A percentile compares a stretch with the other conserved stretches of the same genome.
Conservation (phyloP, 2,113 vertebrate species). For the Pholis gunnellus region DNA sequence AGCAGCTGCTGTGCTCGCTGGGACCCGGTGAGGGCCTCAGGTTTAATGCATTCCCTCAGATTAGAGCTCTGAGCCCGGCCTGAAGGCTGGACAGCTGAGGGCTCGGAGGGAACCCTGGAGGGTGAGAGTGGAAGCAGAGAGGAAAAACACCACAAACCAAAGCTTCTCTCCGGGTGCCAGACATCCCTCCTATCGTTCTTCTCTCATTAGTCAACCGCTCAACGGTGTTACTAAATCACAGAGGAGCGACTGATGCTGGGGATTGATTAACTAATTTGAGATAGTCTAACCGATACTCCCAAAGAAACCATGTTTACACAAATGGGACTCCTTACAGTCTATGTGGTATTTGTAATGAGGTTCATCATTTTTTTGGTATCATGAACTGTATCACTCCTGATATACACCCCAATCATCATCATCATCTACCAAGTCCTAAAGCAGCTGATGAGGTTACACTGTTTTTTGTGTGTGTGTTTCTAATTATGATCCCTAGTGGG, state of each 20-base stretch:
- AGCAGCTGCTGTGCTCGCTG: conserved; percentile 69
- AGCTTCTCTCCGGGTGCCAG: conserved; percentile 23
- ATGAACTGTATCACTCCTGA: not conserved
- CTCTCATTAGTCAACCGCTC: conserved; percentile 35
- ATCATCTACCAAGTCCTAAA: not conserved
- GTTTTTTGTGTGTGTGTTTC: conserved; percentile 8
- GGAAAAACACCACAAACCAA: conserved; percentile 9
- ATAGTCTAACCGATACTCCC: conserved; percentile 22
- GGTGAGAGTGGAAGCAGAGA: not conserved
- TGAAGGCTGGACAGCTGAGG: conserved; percentile 68
- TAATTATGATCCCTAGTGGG: conserved; percentile 29
- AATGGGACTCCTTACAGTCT: not conserved
- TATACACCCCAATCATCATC: not conserved
- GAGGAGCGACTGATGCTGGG: conserved; percentile 28
- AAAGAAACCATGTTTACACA: conserved; percentile 2
- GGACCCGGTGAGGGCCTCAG: conserved; percentile 38
- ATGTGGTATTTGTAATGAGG: not conserved
- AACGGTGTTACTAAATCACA: conserved; percentile 22
- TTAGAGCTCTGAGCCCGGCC: conserved; percentile 52
- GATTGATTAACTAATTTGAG: conserved; percentile 30
- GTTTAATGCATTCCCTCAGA: conserved; percentile 77
- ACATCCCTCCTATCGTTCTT: conserved; percentile 17
- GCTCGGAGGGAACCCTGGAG: conserved; percentile 8
- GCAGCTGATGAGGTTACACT: not conserved
- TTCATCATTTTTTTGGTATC: not conserved